Conservation (phyloP, 2,888 invertebrate genomes). For the Temnothorax rugatulus region DNA sequence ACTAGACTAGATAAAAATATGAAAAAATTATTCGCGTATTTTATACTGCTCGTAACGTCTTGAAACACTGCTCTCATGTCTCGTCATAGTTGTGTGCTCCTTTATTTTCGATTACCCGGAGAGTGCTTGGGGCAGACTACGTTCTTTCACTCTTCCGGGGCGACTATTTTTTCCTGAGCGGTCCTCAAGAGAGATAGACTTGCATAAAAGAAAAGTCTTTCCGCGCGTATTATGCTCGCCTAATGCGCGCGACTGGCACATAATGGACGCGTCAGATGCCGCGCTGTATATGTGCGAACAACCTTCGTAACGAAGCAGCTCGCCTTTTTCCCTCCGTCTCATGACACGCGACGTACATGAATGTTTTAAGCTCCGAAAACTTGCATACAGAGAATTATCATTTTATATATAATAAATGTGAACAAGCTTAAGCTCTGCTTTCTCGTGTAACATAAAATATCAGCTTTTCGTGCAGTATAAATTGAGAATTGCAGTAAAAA, state of each 20-base stretch:
- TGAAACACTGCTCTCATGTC: background rate
- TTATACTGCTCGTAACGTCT: conserved; percentile 26
- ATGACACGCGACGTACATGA: conserved; percentile 17
- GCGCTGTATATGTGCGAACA: conserved; percentile 62
- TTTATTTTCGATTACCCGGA: conserved; percentile 35
- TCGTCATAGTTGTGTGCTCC: conserved; percentile 15
- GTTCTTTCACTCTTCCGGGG: conserved; percentile 26
- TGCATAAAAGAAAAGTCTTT: conserved; percentile 65
- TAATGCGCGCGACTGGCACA: conserved; percentile 81
- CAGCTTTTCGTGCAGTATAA: background rate
- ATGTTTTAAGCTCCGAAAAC: conserved; percentile 5
- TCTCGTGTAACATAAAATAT: background rate
- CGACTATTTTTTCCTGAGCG: conserved; percentile 64
- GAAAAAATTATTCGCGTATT: background rate
- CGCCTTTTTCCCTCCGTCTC: conserved; percentile 20
- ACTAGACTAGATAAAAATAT: conserved; percentile 30
- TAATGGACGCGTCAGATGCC: conserved; percentile 73
- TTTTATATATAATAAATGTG: conserved; percentile 27
- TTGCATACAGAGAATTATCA: conserved; percentile 23
- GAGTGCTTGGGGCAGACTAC: conserved; percentile 21
- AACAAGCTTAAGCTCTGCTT: background rate
- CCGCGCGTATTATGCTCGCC: conserved; percentile 78
- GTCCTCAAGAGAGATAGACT: conserved; percentile 48
- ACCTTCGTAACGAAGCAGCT: conserved; percentile 68
- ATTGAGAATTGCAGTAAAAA: background rate